These are phyloP conservation scores for Batillaria attramentaria DNA, from an alignment of 1,140 invertebrate species.

Conservation along the genomic window DNA sequence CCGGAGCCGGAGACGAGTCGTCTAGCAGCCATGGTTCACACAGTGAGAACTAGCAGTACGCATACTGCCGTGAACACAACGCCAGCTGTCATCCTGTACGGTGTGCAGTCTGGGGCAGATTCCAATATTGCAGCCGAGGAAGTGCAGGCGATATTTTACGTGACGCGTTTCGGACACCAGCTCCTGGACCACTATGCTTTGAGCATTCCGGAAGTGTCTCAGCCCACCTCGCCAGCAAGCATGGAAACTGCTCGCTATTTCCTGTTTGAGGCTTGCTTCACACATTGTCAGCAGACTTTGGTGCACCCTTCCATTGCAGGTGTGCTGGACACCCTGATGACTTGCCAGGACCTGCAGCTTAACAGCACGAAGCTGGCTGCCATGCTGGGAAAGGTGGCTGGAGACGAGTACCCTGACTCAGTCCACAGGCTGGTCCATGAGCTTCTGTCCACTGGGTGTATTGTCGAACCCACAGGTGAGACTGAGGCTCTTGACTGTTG, in stretches of 20 bases:
- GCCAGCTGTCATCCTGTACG: not conserved
- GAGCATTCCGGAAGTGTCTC: not conserved
- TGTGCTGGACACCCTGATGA: constrained; percentile 14
- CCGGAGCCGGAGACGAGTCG: constrained; percentile 19
- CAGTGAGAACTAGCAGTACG: not conserved
- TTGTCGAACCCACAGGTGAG: no score
- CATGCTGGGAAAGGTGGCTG: not conserved
- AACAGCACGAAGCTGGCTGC: not conserved
- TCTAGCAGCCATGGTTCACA: constrained; percentile 20
- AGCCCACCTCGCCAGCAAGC: not conserved
- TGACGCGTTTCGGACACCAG: constrained; percentile 4
- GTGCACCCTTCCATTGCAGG: not conserved
- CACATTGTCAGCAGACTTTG: not conserved
- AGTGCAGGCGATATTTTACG: constrained; percentile 25
- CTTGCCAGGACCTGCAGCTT: not conserved
- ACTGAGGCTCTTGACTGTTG: no score
- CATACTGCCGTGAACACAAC: not conserved
- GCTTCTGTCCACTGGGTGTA: not conserved
- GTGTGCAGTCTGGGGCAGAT: not conserved
- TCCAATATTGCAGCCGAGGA: constrained; percentile 15
- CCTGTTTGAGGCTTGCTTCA: constrained; percentile 3
- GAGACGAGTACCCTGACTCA: not conserved
- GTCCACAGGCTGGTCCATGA: not conserved
- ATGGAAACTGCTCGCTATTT: not conserved
- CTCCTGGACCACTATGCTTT: constrained; percentile 17